Evolutionary conservation across 2,888 invertebrate species (phyloP), one percentile per base, ranked within the genome.

Genomic region (Chironomus riparius): DNA sequence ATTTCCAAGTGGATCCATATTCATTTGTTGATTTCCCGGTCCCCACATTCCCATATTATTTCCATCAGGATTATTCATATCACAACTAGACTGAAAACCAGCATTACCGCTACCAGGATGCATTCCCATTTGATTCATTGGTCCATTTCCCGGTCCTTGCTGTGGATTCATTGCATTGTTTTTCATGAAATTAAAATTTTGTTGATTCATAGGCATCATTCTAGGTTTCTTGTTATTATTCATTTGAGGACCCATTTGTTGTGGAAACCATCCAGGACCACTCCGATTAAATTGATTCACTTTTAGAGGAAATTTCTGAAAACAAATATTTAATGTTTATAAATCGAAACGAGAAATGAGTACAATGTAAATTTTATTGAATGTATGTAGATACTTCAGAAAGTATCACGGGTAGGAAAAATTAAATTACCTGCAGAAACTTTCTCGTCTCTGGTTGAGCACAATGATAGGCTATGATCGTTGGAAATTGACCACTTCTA

Each of bases 361-460:
- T 38, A 38, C 10, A 38, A 38, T 38, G 38, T 38, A 10, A 10
- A 10, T 38, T 38, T 38, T 38, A 38, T 38, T 38, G n/a, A n/a
- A 38, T 38, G 6, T 38, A 10, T 38, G 38, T 7, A 38, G 38
- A 38, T 38, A 38, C 38, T 38, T 38, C 38, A 10, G 1, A 7
- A 38, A 38, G 38, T 38, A 38, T 38, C 38, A 2, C 10, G 4
- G 2, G 6, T 28, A 2, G 38, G 38, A 38, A 38, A 10, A 38
- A 38, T 2, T 7, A 38, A 38, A 56, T 79, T 83, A 92, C 93
- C 89, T 97, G 97, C 75, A 98, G 86, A 86, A 95, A 95, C 82
- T 94, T 94, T 85, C 96, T 97, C 70, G 97, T 98, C 79, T 92
- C 92, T 1, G 97, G 96, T 83, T 97, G 96, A 38, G 96, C 93